Evolutionary conservation across 1,140 invertebrate genomes (phyloP).

Genomic region (Drosophila simulans): DNA sequence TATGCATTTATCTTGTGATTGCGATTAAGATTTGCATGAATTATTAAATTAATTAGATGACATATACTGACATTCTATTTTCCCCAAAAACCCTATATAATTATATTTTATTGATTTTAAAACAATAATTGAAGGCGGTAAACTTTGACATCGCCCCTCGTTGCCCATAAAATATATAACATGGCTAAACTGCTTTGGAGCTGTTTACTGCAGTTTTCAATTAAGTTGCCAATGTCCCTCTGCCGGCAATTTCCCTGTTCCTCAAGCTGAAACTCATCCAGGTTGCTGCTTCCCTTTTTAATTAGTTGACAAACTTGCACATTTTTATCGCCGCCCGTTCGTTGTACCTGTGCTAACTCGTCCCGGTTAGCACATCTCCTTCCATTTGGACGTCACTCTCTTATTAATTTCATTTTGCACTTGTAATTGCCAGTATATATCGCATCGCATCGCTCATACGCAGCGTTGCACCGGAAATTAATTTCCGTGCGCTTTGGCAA

Average conservation of each 20-base stretch:
- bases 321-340: slow-evolving; percentile 62
- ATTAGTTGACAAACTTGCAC: slow-evolving; percentile 62
- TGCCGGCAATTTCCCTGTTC: slow-evolving; percentile 21
- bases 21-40: too few relatives aligned
- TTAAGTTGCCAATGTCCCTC: slow-evolving; percentile 61
- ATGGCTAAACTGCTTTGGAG: slow-evolving; percentile 67
- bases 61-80: too few relatives aligned
- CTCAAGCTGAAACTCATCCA: slow-evolving; percentile 26
- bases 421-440: slow-evolving; percentile 58
- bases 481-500: slow-evolving; percentile 40
- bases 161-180: slow-evolving; percentile 32
- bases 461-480: slow-evolving; percentile 67
- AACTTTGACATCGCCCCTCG: slow-evolving; percentile 8
- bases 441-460: slow-evolving; percentile 66
- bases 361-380: slow-evolving; percentile 28
- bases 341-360: slow-evolving; percentile 33
- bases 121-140: too few relatives aligned
- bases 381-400: slow-evolving; percentile 9
- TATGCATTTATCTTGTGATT: too few relatives aligned
- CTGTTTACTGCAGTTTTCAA: slow-evolving; percentile 76
- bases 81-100: too few relatives aligned
- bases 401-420: slow-evolving; percentile 70
- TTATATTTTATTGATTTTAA: too few relatives aligned
- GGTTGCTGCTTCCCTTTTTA: slow-evolving; percentile 62
- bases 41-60: too few relatives aligned